Evolutionary conservation across 2,113 vertebrate species (phyloP).

Genomic region (Vombatus ursinus): DNA sequence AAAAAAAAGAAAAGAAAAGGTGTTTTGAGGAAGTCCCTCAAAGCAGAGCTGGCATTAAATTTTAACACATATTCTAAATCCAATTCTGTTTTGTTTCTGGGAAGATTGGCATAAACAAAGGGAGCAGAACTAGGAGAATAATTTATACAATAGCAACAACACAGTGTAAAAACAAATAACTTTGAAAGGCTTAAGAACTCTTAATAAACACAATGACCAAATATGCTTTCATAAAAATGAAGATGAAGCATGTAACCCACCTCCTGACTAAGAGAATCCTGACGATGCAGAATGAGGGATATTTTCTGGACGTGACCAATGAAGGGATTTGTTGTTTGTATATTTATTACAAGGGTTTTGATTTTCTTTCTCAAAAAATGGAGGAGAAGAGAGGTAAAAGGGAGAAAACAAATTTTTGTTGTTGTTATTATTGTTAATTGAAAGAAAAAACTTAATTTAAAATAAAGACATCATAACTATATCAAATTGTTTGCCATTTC

Average conservation of each 20-base stretch:
- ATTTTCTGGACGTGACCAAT: background rate
- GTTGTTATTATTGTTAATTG: background rate
- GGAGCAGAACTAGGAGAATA: background rate
- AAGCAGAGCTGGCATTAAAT: background rate
- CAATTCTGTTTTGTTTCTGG: background rate
- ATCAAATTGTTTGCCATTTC: background rate
- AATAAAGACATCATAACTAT: background rate
- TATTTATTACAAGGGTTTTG: background rate
- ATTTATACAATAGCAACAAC: background rate
- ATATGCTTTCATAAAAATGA: background rate
- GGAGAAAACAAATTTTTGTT: background rate
- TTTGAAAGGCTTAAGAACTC: background rate
- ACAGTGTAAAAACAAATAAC: background rate
- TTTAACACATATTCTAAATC: background rate
- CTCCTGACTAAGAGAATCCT: background rate
- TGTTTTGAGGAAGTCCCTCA: background rate
- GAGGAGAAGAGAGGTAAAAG: background rate
- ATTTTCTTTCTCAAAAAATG: background rate
- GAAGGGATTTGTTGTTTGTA: background rate
- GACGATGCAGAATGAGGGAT: background rate
- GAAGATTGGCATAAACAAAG: background rate
- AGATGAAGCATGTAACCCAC: background rate
- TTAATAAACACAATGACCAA: background rate
- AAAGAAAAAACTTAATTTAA: background rate
- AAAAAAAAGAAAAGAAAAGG: background rate